A percentile compares a stretch with the other conserved stretches of the same genome.
Conservation (phyloP, 1,140 invertebrate species). For the Tribolium castaneum region DNA sequence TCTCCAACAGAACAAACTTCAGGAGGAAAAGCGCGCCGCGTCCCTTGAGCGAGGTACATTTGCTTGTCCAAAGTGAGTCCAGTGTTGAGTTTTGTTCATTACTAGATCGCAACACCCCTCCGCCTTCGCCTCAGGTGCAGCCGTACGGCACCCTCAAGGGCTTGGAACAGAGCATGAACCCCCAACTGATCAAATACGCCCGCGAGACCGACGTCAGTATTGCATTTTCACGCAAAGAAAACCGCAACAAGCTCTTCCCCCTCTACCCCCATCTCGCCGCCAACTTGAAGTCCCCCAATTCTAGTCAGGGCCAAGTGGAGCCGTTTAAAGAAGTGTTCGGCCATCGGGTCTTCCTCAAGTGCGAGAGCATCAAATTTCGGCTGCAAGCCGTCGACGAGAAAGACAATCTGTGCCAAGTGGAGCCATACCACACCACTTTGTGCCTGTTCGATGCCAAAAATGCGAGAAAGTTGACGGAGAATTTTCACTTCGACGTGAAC, state of each 20-base stretch:
- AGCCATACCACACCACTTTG: slow-evolving; percentile 90
- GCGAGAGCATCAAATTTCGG: slow-evolving; percentile 83
- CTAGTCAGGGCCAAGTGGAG: slow-evolving; percentile 65
- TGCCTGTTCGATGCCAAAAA: slow-evolving; percentile 88
- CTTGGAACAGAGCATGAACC: slow-evolving; percentile 90
- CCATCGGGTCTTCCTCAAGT: slow-evolving; percentile 83
- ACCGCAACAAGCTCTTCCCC: slow-evolving; percentile 77
- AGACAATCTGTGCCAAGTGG: slow-evolving; percentile 85
- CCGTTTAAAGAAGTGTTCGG: slow-evolving; percentile 88
- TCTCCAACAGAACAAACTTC: slow-evolving; percentile 79
- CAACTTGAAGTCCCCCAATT: slow-evolving; percentile 54
- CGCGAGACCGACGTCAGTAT: slow-evolving; percentile 90
- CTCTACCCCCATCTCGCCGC: slow-evolving; percentile 57
- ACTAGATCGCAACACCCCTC: slow-evolving; percentile 67
- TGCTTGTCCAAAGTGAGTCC: background rate
- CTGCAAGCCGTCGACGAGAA: slow-evolving; percentile 85
- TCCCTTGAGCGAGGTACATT: slow-evolving; percentile 71
- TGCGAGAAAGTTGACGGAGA: slow-evolving; percentile 90
- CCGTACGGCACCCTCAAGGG: slow-evolving; percentile 83
- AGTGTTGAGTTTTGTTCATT: slow-evolving; percentile 5
- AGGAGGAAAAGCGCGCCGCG: slow-evolving; percentile 76
- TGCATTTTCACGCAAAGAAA: slow-evolving; percentile 80
- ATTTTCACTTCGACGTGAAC: slow-evolving; percentile 94
- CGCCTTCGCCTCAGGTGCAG: slow-evolving; percentile 67
- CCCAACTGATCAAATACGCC: slow-evolving; percentile 88